These are phyloP conservation scores for Lophotis ruficrista DNA, from an alignment of 2,113 vertebrate species.

Conservation along the genomic window DNA sequence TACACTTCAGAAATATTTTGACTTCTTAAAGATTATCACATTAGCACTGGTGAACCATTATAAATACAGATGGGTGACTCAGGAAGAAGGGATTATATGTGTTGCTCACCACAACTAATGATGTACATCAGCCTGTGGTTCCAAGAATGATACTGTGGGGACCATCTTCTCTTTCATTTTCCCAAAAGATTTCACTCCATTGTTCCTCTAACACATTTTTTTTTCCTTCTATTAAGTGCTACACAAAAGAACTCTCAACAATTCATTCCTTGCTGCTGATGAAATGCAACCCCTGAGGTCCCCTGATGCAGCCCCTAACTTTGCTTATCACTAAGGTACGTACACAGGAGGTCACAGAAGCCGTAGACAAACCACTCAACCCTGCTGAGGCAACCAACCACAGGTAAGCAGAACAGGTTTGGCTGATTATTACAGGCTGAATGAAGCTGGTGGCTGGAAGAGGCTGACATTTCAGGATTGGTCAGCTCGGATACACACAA, in stretches of 20 bases:
- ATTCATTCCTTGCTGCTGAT: neutral
- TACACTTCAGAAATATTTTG: neutral
- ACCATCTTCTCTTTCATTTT: neutral
- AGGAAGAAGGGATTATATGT: neutral
- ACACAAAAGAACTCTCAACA: neutral
- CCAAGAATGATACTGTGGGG: neutral
- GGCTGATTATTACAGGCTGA: neutral
- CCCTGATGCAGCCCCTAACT: neutral
- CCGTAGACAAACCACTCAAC: neutral
- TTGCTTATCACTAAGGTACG: neutral
- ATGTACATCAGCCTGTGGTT: neutral
- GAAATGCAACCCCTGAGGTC: neutral
- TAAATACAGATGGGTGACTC: neutral
- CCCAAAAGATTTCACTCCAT: neutral
- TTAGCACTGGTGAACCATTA: neutral
- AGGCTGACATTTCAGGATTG: neutral
- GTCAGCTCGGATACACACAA: neutral
- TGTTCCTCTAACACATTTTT: neutral
- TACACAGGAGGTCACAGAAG: neutral
- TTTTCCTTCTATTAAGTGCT: neutral
- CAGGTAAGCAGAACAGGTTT: neutral
- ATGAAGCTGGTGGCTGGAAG: neutral
- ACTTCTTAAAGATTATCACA: neutral
- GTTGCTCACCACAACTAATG: neutral
- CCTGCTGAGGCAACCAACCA: neutral